phyloP scores from a whole-genome alignment of 2,888 invertebrate genomes.

The Stenodema calcarata region DNA sequence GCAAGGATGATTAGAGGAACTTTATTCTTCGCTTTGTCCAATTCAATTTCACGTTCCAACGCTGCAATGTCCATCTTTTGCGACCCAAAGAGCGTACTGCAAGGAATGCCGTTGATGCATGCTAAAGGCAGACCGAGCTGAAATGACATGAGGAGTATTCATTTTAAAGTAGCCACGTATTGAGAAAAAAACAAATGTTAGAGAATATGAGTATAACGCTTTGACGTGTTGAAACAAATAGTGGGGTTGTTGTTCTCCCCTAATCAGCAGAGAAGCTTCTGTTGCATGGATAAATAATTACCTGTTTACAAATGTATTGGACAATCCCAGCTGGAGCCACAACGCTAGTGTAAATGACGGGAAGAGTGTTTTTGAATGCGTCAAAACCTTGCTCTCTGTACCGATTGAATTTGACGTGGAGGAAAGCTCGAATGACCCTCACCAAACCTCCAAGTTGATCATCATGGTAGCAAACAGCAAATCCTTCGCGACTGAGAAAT shows the following conservation, averaged over 20 bases:
- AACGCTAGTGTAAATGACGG: conserved; percentile 83
- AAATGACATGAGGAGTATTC: too few relatives aligned
- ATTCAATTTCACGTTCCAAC: conserved; percentile 79
- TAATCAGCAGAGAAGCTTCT: too few relatives aligned
- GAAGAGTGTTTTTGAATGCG: conserved; percentile 81
- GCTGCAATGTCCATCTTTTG: conserved; percentile 84
- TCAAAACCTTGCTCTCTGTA: conserved; percentile 83
- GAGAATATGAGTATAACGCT: too few relatives aligned
- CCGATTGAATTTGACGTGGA: conserved; percentile 81
- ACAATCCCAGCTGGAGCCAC: conserved; percentile 79
- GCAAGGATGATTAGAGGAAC: conserved; percentile 80
- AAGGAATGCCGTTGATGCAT: conserved; percentile 85
- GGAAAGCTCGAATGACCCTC: conserved; percentile 77
- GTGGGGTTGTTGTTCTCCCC: too few relatives aligned
- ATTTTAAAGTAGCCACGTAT: too few relatives aligned
- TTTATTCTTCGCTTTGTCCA: conserved; percentile 77
- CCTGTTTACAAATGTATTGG: conserved; percentile 80
- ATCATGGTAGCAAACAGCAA: conserved; percentile 78
- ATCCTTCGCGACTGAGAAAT: conserved; percentile 29
- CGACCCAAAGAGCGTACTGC: conserved; percentile 74
- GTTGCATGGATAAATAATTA: conserved; percentile 55
- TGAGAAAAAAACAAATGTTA: too few relatives aligned
- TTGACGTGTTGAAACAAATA: too few relatives aligned
- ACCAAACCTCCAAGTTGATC: conserved; percentile 87
- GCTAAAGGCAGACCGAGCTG: conserved; percentile 83